Percentiles rank a stretch among this genome's conserved stretches.
Conservation (phyloP, 2,888 invertebrate genomes). For the Acheta domesticus region DNA sequence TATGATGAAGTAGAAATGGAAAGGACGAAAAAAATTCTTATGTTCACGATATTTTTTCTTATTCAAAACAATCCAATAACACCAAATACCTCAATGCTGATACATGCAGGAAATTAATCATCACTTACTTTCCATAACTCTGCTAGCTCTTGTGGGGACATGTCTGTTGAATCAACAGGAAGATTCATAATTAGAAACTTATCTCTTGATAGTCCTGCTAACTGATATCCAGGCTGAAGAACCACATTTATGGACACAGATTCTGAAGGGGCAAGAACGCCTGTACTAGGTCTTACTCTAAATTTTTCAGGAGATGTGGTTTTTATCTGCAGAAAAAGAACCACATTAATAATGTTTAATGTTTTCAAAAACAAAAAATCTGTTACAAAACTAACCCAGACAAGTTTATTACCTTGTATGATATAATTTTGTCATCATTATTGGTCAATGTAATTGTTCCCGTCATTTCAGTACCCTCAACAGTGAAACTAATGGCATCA, state of each 20-base stretch:
- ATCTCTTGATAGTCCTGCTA: constrained; percentile 68
- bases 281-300: constrained; percentile 84
- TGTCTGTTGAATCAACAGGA: constrained; percentile 57
- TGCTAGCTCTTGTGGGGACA: constrained; percentile 59
- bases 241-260: constrained; percentile 66
- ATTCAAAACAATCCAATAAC: no score
- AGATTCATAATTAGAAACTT: constrained; percentile 87
- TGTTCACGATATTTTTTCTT: no score
- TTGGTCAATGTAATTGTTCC: constrained; percentile 69
- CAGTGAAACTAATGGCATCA: constrained; percentile 67
- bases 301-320: constrained; percentile 96
- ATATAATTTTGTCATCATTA: constrained; percentile 58
- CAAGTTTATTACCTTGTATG: constrained; percentile 60
- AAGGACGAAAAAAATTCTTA: no score
- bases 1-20: no score
- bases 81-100: no score
- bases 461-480: constrained; percentile 63
- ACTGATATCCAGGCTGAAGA: constrained; percentile 68
- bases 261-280: constrained; percentile 64
- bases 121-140: constrained; percentile 69
- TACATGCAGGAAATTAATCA: background rate
- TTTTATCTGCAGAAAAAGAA: constrained; percentile 67
- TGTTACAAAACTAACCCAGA: background rate
- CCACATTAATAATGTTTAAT: background rate
- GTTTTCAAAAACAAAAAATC: background rate